Percentiles rank a stretch among this genome's conserved stretches.
Evolutionary conservation across 2,113 vertebrate species (phyloP).

Genomic region (Ailuropoda melanoleuca): DNA sequence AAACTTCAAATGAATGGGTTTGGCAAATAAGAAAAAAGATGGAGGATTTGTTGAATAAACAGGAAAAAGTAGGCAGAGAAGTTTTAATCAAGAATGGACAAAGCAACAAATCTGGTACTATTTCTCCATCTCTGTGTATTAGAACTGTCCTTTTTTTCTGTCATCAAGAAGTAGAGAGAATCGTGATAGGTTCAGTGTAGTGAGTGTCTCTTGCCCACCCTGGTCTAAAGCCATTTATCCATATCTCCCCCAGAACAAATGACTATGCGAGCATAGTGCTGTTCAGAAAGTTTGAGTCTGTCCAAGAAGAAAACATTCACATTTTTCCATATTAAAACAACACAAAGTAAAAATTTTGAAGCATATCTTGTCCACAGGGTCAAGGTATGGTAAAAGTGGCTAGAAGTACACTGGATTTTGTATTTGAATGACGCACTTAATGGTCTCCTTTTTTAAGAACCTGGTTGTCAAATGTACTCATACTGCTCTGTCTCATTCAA

Average conservation of each 20-base stretch:
- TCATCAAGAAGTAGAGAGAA: not conserved
- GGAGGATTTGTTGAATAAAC: not conserved
- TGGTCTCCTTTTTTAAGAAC: not conserved
- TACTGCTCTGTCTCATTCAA: not conserved
- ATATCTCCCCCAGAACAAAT: not conserved
- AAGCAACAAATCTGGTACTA: not conserved
- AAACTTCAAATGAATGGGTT: not conserved
- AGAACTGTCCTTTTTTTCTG: not conserved
- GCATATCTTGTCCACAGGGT: not conserved
- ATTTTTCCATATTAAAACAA: not conserved
- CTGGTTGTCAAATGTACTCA: not conserved
- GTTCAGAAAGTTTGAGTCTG: not conserved
- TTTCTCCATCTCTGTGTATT: not conserved
- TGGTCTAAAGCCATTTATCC: not conserved
- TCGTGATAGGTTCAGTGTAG: not conserved
- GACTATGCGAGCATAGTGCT: not conserved
- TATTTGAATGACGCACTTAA: not conserved
- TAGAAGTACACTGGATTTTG: not conserved
- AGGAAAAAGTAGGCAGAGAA: not conserved
- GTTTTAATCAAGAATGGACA: not conserved
- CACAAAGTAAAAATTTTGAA: not conserved
- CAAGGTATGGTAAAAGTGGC: not conserved
- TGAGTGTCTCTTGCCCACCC: not conserved
- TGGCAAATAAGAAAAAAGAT: not conserved
- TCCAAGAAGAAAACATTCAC: not conserved